These are phyloP conservation scores for Sitobion miscanthi DNA, from an alignment of 1,140 invertebrate genomes.

Conservation along the genomic window DNA sequence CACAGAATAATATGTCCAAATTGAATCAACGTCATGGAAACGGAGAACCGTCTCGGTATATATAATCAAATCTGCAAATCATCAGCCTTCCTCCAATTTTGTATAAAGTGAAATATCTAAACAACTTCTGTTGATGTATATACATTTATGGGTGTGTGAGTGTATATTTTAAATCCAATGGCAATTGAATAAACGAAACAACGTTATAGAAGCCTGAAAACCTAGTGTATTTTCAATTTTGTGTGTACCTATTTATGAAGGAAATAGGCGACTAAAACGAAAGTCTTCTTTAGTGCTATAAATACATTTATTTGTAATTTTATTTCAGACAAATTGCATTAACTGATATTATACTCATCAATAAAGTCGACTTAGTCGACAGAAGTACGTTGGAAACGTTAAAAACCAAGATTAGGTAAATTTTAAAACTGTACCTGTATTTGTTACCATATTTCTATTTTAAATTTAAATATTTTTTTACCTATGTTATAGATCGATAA, in stretches of 20 bases:
- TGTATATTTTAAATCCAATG: constrained; percentile 1
- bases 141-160: not conserved
- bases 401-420: constrained; percentile 58
- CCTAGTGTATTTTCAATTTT: not conserved
- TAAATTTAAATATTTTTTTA: not conserved
- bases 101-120: constrained; percentile 31
- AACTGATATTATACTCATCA: constrained; percentile 61
- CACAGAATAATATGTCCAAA: constrained; percentile 54
- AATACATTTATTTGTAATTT: constrained; percentile 27
- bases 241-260: not conserved
- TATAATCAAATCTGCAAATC: constrained; percentile 48
- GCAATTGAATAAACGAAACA: constrained; percentile 28
- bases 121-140: constrained; percentile 36
- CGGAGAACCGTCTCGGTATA: constrained; percentile 35
- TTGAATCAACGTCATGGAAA: constrained; percentile 54
- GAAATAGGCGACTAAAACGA: not conserved
- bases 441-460: not conserved
- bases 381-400: constrained; percentile 47
- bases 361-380: constrained; percentile 61
- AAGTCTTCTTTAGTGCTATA: not conserved
- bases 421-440: not conserved
- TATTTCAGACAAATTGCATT: constrained; percentile 61
- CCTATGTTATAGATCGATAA: constrained; percentile 46
- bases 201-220: not conserved
- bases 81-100: constrained; percentile 29